Evolutionary conservation across 2,888 invertebrate genomes (phyloP).

Genomic region (Loripinus fragilis): DNA sequence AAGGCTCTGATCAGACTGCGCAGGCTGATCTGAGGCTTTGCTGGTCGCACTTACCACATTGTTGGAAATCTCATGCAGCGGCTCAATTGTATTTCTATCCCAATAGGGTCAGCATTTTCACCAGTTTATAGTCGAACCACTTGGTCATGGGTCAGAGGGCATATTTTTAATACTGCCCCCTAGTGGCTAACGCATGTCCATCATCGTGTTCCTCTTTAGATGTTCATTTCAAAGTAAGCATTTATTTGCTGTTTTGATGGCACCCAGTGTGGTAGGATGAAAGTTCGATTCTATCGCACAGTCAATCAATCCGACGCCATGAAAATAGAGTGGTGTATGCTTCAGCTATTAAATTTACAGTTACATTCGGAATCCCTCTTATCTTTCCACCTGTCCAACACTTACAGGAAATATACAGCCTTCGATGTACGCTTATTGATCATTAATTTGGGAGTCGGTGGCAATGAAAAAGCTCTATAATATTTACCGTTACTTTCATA

Average conservation of each 20-base stretch:
- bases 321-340: not conserved
- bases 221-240: slow-evolving; percentile 11
- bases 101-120: too few species aligned
- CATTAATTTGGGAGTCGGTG: not conserved
- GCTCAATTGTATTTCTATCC: too few species aligned
- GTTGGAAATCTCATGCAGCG: too few species aligned
- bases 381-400: slow-evolving; percentile 53
- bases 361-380: slow-evolving; percentile 38
- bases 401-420: slow-evolving; percentile 17
- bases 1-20: too few species aligned
- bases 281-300: slow-evolving; percentile 4
- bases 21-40: too few species aligned
- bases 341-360: slow-evolving; percentile 18
- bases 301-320: slow-evolving; percentile 10
- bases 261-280: slow-evolving; percentile 8
- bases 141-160: slow-evolving; percentile 5
- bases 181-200: slow-evolving; percentile 5
- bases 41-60: too few species aligned
- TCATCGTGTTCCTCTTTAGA: slow-evolving; percentile 6
- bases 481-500: slow-evolving; percentile 15
- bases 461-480: slow-evolving; percentile 12
- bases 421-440: not conserved
- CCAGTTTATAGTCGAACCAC: not conserved
- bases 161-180: slow-evolving; percentile 12
- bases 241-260: slow-evolving; percentile 16